A percentile compares a stretch with the other conserved stretches of the same genome.
Conservation (phyloP, 2,113 vertebrate species). For the Hystrix cristata region DNA sequence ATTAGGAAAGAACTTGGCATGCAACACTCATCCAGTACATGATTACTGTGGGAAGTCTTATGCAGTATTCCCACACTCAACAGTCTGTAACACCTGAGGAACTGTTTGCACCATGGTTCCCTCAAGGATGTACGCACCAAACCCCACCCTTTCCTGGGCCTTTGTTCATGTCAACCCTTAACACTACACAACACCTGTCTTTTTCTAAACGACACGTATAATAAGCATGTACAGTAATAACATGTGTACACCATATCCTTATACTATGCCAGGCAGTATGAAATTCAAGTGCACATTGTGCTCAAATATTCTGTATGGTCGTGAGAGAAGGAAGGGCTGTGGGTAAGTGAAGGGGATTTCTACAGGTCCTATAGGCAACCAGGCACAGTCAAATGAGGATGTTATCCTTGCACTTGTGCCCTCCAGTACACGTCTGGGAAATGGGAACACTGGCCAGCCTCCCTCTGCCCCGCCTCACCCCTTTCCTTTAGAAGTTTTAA, state of each 20-base stretch:
- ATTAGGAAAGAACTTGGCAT: not conserved
- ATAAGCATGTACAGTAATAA: not conserved
- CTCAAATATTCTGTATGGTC: not conserved
- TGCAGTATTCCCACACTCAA: not conserved
- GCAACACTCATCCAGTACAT: not conserved
- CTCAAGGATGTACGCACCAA: not conserved
- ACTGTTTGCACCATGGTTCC: not conserved
- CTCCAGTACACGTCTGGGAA: not conserved
- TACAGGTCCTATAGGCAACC: not conserved
- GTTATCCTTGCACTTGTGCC: not conserved
- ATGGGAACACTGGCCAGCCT: too few species aligned
- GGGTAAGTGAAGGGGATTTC: not conserved
- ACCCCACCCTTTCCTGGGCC: not conserved
- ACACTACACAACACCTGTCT: rapidly evolving
- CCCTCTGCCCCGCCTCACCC: not conserved
- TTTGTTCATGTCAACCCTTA: not conserved
- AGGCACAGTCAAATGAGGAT: not conserved
- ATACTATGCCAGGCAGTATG: rapidly evolving
- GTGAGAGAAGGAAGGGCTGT: not conserved
- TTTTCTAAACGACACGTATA: not conserved
- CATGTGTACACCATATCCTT: not conserved
- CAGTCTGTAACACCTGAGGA: rapidly evolving
- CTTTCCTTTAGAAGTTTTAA: not conserved
- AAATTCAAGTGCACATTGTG: too few species aligned
- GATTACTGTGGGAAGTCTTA: not conserved